Evolutionary conservation across 2,797 vertebrate species (phyloP).

Genomic region (Danio choprae): DNA sequence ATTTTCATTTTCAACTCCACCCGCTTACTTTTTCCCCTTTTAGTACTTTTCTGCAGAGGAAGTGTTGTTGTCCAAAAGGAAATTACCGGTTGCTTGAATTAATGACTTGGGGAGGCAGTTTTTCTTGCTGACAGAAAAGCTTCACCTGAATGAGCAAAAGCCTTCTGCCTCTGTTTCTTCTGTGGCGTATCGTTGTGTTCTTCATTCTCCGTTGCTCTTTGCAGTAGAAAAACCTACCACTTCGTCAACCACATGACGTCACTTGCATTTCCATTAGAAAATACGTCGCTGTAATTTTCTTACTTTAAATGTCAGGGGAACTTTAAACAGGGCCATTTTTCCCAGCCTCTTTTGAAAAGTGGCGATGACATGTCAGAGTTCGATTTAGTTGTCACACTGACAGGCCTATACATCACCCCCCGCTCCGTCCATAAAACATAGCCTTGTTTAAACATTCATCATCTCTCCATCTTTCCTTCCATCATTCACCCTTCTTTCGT

Average conservation of each 20-base stretch:
- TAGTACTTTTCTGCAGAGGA: slow-evolving; percentile 23
- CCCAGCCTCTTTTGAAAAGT: slow-evolving; percentile 13
- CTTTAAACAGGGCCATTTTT: slow-evolving; percentile 35
- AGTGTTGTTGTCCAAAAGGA: slow-evolving; percentile 26
- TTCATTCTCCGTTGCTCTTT: slow-evolving; percentile 1
- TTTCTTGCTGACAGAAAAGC: slow-evolving; percentile 37
- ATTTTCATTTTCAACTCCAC: neutral
- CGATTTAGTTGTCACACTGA: slow-evolving; percentile 40
- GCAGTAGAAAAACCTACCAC: neutral
- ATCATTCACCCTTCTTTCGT: slow-evolving; percentile 10
- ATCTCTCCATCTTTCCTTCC: slow-evolving; percentile 52
- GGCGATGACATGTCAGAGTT: slow-evolving; percentile 36
- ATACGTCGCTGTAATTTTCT: neutral
- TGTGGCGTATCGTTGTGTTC: neutral
- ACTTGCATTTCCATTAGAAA: slow-evolving; percentile 2
- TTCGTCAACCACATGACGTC: neutral
- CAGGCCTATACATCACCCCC: slow-evolving; percentile 28
- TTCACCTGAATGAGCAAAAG: slow-evolving; percentile 42
- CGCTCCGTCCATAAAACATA: slow-evolving; percentile 24
- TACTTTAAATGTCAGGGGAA: slow-evolving; percentile 14
- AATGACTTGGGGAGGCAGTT: slow-evolving; percentile 31
- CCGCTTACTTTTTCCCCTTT: neutral
- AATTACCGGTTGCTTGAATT: slow-evolving; percentile 46
- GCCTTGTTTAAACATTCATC: slow-evolving; percentile 50
- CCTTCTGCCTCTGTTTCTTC: slow-evolving; percentile 27